Evolutionary conservation across 1,140 invertebrate genomes (phyloP).

Genomic region (Spodoptera litura): DNA sequence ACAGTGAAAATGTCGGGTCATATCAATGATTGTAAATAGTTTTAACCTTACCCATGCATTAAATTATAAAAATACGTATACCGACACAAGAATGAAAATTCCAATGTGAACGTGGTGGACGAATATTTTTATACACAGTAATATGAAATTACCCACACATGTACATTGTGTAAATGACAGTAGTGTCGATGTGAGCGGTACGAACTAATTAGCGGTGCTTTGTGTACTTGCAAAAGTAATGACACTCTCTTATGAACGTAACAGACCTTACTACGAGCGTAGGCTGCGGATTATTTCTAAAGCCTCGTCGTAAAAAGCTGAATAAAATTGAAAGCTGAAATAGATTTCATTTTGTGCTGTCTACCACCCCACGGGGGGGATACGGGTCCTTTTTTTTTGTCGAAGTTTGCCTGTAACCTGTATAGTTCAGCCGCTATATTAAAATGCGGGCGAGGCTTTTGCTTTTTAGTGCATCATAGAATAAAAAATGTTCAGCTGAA

Average conservation of each 20-base stretch:
- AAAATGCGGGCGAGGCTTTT: constrained; percentile 15
- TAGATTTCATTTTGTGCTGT: constrained; percentile 36
- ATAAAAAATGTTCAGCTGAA: constrained; percentile 21
- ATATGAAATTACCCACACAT: no score
- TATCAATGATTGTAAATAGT: no score
- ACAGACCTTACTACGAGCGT: no score
- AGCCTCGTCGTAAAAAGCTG: constrained; percentile 1
- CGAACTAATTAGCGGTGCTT: no score
- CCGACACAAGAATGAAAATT: no score
- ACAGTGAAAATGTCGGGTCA: no score
- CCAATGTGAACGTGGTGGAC: no score
- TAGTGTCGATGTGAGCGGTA: no score
- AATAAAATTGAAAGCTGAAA: constrained; percentile 30
- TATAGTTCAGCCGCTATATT: constrained; percentile 23
- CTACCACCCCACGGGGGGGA: constrained; percentile 20
- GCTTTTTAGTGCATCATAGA: constrained; percentile 14
- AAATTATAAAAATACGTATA: no score
- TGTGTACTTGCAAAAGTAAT: constrained; percentile 1
- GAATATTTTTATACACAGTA: no score
- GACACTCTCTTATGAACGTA: background rate
- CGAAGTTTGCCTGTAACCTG: background rate
- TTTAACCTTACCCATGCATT: no score
- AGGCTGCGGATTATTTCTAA: constrained; percentile 12
- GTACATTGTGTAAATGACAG: no score
- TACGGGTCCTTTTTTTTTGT: constrained; percentile 21